Base-by-base conservation (phyloP, 2,888 invertebrate species). In the Adelphocoris suturalis region DNA sequence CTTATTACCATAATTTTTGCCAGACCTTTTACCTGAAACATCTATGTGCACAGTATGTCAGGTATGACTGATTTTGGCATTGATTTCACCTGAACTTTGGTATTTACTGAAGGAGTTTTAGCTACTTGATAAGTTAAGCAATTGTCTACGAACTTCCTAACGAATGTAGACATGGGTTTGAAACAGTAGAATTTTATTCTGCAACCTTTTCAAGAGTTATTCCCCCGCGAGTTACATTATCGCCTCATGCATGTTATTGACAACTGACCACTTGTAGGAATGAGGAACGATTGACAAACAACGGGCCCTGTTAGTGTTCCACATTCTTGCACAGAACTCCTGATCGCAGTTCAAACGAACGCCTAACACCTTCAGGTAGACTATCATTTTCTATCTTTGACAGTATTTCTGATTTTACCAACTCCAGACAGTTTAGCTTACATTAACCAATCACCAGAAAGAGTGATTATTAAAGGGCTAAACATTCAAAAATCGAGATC, bases 1-100 rank as follows among this genome's bases (percentile, higher is more conserved):
- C 27, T 85, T 61, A 57, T 85, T 85, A 3, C 47, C 14, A 48
- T 92, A 90, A 37, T 81, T 92, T 81, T 92, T 92, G 13, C 92
- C 92, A 55, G 91, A 92, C 0, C 92, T 89, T 90, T 92, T 92
- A 11, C 92, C 92, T 9, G 91, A 90, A 0, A 91, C 90, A 86
- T 93, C 93, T 0, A 92, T 91, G 84, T 93, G 93, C 14, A 93
- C 23, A 0, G 92, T 93, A 82, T 93, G 92, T 92, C 92, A 93
- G 92, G 92, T 16, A 91, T 91, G 4, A 84, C 68, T 0, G 90
- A n/a, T 57, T 90, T 92, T 93, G 0, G 92, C 92, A 93, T 93
- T 0, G 93, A 92, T 76, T 93, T 93, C 0, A 93, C 27, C 76
- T 92, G 91, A 19, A 91, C 92, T 86, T 92, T 92, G 14, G 91